Conservation (phyloP, 2,113 vertebrate species). For the Canis aureus region DNA sequence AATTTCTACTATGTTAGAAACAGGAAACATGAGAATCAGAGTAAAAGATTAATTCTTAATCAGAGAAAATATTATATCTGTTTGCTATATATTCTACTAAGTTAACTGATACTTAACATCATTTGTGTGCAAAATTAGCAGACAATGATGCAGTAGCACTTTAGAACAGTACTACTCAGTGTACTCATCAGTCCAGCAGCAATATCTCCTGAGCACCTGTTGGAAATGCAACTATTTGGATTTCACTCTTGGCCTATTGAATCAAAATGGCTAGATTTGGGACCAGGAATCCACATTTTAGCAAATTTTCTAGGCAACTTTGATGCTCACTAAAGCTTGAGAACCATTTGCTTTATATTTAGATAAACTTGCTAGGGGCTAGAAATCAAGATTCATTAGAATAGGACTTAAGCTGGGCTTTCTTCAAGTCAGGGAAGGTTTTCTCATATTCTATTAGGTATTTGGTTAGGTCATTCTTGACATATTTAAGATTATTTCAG, state of each 20-base stretch:
- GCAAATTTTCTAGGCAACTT: background rate
- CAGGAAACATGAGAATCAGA: background rate
- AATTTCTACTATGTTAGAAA: background rate
- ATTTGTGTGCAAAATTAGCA: background rate
- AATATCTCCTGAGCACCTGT: background rate
- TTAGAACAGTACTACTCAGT: background rate
- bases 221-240: background rate
- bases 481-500: background rate
- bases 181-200: background rate
- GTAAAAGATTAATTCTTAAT: background rate
- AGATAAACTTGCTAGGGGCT: background rate
- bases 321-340: background rate
- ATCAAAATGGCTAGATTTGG: background rate
- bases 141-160: background rate
- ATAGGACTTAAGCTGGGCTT: background rate
- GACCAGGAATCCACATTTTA: background rate
- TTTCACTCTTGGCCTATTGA: background rate
- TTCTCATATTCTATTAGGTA: background rate
- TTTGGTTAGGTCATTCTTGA: background rate
- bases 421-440: background rate
- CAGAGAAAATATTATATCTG: background rate
- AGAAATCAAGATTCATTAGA: background rate
- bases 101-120: background rate
- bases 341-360: background rate
- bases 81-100: background rate